Base-by-base conservation (phyloP, 2,113 vertebrate genomes). In the Haemorhous mexicanus region DNA sequence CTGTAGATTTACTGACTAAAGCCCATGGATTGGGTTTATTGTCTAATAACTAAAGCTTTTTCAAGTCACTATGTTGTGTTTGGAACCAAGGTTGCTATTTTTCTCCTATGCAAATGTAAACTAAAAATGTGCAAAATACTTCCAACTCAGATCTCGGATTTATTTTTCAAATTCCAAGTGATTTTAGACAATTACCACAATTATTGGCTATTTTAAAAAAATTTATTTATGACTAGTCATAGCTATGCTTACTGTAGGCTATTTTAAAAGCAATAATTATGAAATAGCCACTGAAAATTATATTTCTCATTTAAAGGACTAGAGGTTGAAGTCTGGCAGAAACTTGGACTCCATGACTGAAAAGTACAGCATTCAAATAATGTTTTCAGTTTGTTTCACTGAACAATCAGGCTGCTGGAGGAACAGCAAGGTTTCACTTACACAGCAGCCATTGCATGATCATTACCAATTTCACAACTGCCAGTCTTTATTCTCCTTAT, bases 111-210 rank as follows among this genome's bases (percentile, higher is more conserved):
- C 58, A 44, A 53, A 81, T 4, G 2, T 11, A 59, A 7, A 52
- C 14, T 44, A 41, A 83, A 81, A 64, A 63, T 1, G 3, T 16
- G 35, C 7, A n/a, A 81, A 89, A 43, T 24, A 63, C 55, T 63
- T 59, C 6, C 49, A 20, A 81, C 58, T 46, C 53, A 16, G 16
- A 43, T 43, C 3, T 12, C 9, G 3, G 23, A 32, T 2, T 58
- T 86, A 68, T 20, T 43, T 92, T 86, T 92, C 73, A 86, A 78
- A 68, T 55, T 49, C 74, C 70, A 87, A 84, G 52, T 43, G 15
- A 89, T 58, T 61, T 79, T 61, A 56, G 64, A 39, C 16, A 61
- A 59, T 32, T 72, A 16, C 22, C 58, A 53, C 30, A 63, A 74
- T 37, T 55, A 67, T 2, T 37, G 58, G 7, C 27, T 61, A 26